Conservation (phyloP, 2,797 vertebrate genomes). For the Poeciliopsis turneri region DNA sequence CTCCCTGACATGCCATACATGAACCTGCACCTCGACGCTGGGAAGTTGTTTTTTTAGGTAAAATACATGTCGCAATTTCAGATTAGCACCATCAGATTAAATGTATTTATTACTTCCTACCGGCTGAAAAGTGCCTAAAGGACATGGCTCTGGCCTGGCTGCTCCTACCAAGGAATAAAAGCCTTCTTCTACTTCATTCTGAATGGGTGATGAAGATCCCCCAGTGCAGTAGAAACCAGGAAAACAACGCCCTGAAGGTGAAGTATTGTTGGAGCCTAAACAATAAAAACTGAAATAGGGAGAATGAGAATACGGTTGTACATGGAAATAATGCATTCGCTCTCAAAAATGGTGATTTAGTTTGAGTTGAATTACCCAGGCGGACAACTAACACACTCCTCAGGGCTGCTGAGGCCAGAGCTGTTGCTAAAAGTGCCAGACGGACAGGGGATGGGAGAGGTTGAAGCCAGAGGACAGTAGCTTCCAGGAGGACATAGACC, state of each 20-base stretch:
- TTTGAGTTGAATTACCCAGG: constrained; percentile 78
- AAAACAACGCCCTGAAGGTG: constrained; percentile 83
- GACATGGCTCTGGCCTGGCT: constrained; percentile 80
- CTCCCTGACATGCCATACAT: constrained; percentile 83
- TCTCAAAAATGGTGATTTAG: neutral
- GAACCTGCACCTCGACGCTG: constrained; percentile 80
- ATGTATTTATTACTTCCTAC: constrained; percentile 70
- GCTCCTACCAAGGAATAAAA: constrained; percentile 82
- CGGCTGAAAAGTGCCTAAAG: constrained; percentile 85
- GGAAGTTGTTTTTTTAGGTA: constrained; percentile 27
- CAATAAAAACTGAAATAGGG: constrained; percentile 79
- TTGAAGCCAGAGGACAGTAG: constrained; percentile 81
- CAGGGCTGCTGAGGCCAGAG: constrained; percentile 75
- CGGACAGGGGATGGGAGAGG: constrained; percentile 83
- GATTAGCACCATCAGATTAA: neutral
- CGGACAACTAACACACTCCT: constrained; percentile 85
- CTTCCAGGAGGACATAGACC: constrained; percentile 81
- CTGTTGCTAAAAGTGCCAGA: constrained; percentile 86
- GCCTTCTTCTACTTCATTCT: constrained; percentile 83
- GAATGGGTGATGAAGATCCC: constrained; percentile 81
- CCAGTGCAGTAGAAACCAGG: constrained; percentile 87
- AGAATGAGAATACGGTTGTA: constrained; percentile 1
- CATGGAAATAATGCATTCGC: constrained; percentile 9
- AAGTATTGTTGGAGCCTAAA: constrained; percentile 78
- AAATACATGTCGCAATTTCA: constrained; percentile 13